Evolutionary conservation across 2,113 vertebrate genomes (phyloP), one percentile per base, ranked within the genome.

Genomic region (Columba janthina): DNA sequence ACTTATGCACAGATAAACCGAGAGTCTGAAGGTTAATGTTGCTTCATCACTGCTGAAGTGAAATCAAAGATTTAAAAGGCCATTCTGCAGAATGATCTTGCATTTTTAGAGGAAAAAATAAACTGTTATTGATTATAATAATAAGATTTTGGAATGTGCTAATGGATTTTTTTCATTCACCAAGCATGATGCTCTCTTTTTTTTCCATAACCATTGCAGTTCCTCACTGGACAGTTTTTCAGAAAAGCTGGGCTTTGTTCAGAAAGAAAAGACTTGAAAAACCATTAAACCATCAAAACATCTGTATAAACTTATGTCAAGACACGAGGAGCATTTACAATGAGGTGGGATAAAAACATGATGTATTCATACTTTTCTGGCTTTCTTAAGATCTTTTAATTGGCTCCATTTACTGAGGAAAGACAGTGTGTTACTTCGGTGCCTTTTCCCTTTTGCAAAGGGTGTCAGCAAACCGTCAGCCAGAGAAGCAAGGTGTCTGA

Each of bases 61-160:
- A 96, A 96, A 92, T 71, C 57, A 87, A 81, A 90, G 69, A 95
- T 81, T 90, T 92, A 29, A 92, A 89, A 96, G 88, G 77, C 72
- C 76, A 82, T 93, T 96, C 57, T 90, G 65, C 44, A 85, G 74
- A 89, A 85, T 26, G 36, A 78, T 85, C 25, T 54, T 84, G 73
- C n/a, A 76, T 90, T 75, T 95, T 90, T 62, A 90, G 20, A 36
- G 31, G 58, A 12, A 83, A 79, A 90, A 78, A 25, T 29, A 77
- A 94, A 75, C 53, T 54, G 46, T 72, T 93, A 87, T 69, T 85
- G 86, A 79, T 91, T 90, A 85, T 34, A 91, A 91, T 88, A 83
- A 77, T 69, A 89, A 87, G 24, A 50, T 84, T 85, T 69, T 58
- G 31, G 65, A 54, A 76, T 40, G 61, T 70, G 62, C 31, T 76